Evolutionary conservation across 2,113 vertebrate species (phyloP).

Genomic region (Connochaetes taurinus): DNA sequence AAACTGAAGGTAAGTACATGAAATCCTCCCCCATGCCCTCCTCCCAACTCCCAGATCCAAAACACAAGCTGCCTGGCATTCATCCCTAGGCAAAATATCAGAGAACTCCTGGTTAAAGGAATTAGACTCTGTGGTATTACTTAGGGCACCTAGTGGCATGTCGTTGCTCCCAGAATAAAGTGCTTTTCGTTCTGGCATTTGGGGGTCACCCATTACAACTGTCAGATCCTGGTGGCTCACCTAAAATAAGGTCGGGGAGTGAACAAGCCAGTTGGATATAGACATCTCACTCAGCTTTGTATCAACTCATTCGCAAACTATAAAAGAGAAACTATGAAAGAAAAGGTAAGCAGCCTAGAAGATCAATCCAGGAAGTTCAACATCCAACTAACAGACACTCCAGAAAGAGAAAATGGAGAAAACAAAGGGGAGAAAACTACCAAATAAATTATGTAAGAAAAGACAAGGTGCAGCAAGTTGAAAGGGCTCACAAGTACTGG

Average conservation of each 20-base stretch:
- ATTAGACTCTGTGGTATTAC: background rate
- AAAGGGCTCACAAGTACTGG: background rate
- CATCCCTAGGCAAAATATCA: conserved; percentile 27
- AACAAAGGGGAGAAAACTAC: background rate
- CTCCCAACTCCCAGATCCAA: background rate
- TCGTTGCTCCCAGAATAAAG: background rate
- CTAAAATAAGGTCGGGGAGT: conserved; percentile 24
- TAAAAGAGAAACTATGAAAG: conserved; percentile 16
- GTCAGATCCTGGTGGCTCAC: background rate
- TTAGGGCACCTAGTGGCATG: background rate
- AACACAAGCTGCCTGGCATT: background rate
- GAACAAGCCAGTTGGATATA: background rate
- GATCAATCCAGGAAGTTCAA: background rate
- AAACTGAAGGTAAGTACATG: background rate
- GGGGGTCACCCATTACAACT: background rate
- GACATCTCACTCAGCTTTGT: background rate
- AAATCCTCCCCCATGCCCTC: conserved; percentile 4
- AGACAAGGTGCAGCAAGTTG: background rate
- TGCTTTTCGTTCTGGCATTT: conserved; percentile 16
- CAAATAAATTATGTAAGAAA: conserved; percentile 13
- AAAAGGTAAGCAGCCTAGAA: background rate
- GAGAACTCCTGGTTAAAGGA: background rate
- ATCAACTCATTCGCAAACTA: background rate
- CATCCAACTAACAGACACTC: background rate
- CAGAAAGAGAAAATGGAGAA: conserved; percentile 30